A percentile compares a stretch with the other conserved stretches of the same genome.
Conservation (phyloP, 2,888 invertebrate species). For the Lycophotia porphyrea region DNA sequence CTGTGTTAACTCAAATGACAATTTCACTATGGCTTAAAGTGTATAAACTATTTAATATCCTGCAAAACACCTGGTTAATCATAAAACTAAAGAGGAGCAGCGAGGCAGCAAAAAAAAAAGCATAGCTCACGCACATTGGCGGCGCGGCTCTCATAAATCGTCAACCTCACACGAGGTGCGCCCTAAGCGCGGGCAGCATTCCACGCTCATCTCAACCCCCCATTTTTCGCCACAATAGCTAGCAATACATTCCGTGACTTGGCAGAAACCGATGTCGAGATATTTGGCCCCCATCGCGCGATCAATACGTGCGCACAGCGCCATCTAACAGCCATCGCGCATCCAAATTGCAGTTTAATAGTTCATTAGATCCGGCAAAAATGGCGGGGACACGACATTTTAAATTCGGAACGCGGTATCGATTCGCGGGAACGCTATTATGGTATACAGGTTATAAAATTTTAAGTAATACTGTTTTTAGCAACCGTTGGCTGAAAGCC, state of each 20-base stretch:
- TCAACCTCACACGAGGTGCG: constrained; percentile 63
- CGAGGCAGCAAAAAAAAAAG: constrained; percentile 37
- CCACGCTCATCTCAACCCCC: constrained; percentile 83
- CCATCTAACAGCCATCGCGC: constrained; percentile 88
- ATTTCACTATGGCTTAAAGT: background rate
- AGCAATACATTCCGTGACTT: constrained; percentile 90
- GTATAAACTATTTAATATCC: background rate
- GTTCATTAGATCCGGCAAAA: constrained; percentile 90
- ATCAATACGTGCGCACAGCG: constrained; percentile 89
- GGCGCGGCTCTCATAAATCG: constrained; percentile 59
- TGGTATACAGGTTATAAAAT: constrained; percentile 62
- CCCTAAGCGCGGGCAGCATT: constrained; percentile 77
- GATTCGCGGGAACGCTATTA: constrained; percentile 79
- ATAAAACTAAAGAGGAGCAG: constrained; percentile 25
- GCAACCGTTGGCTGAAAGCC: constrained; percentile 45
- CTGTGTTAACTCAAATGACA: background rate
- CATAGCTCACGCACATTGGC: constrained; percentile 48
- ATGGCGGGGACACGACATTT: constrained; percentile 88
- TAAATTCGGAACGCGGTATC: constrained; percentile 88
- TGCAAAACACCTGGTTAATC: constrained; percentile 7
- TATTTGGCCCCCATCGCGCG: constrained; percentile 84
- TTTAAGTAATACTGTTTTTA: constrained; percentile 54
- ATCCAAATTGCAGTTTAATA: constrained; percentile 90
- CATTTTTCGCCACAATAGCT: constrained; percentile 89
- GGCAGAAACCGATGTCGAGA: constrained; percentile 87